Evolutionary conservation across 2,888 invertebrate genomes (phyloP).

Genomic region (Xestobium rufovillosum): DNA sequence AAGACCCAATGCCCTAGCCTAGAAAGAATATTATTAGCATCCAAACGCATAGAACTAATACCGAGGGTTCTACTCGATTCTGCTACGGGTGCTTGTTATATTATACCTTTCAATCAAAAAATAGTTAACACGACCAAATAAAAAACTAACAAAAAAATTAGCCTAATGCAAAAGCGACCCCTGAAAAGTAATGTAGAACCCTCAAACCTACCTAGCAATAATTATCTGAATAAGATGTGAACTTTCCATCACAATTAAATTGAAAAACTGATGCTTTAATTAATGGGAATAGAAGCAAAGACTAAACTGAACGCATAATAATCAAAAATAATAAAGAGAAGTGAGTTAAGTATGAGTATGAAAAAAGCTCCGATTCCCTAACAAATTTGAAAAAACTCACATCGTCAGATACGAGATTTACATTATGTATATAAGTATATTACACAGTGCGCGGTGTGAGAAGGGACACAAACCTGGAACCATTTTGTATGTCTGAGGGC

Average conservation of each 20-base stretch:
- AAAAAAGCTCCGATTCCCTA: conserved; percentile 33
- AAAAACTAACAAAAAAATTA: conserved; percentile 11
- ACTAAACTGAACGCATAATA: conserved; percentile 28
- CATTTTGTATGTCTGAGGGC: conserved; percentile 99
- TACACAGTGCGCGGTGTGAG: conserved; percentile 40
- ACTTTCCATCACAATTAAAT: conserved; percentile 28
- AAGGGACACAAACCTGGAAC: conserved; percentile 89
- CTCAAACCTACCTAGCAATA: conserved; percentile 20
- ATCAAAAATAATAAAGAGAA: conserved; percentile 24
- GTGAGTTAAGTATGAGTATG: conserved; percentile 19
- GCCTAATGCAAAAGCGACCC: conserved; percentile 9
- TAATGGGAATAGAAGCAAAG: conserved; percentile 41
- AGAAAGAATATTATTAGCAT: conserved; percentile 31
- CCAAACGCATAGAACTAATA: neutral
- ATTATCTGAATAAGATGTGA: conserved; percentile 37
- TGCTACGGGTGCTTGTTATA: no score
- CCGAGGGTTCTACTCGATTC: conserved; percentile 20
- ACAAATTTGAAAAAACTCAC: conserved; percentile 33
- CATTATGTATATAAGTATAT: no score
- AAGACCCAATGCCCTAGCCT: conserved; percentile 94
- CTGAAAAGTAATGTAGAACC: conserved; percentile 35
- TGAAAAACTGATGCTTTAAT: conserved; percentile 20
- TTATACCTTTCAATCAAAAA: no score
- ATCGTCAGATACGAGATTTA: conserved; percentile 39
- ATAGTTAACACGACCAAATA: neutral